Evolutionary conservation across 2,113 vertebrate species (phyloP), one percentile per base, ranked within the genome.

Genomic region (Tyrannus savana): DNA sequence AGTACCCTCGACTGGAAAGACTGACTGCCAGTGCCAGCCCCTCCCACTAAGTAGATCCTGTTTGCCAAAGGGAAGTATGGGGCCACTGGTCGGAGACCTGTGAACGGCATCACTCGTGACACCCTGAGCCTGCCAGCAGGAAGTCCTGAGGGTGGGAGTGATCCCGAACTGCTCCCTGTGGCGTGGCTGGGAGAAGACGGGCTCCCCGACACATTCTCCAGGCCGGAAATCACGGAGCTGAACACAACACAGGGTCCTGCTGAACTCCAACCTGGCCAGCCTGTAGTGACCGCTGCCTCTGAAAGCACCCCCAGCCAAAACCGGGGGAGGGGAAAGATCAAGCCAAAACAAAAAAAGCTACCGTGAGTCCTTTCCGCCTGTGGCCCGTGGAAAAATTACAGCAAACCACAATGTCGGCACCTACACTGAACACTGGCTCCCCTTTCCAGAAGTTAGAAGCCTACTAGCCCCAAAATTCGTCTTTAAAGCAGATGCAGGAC

Each of bases 391-490:
- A 33, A 17, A 66, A 37, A 44, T 19, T 17, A 41, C 10, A 58
- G 42, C 39, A 63, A 53, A 11, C 12, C 56, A 75, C 35, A 82
- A 30, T 68, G 59, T 1, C 33, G 46, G 30, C 44, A 71, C 27
- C 64, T 41, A 2, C 0, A 28, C 11, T 1, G 4, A 82, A 71
- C 19, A 33, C 0, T 8, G 10, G 12, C 0, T 80, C 18, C 28
- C 12, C 4, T 49, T 52, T 80, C 27, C 53, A 39, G 1, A 55
- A 44, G 24, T 12, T 6, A 59, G 4, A 72, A 42, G 12, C 24
- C 25, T 24, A 13, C 1, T 5, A 66, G 24, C 22, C 27, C 8
- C 21, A 27, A 59, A 72, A 35, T 11, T 22, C 3, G 25, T 5
- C 31, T 31, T 33, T 18, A 87, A 60, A 44, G 39, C 39, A 59